Conservation (phyloP, 2,113 vertebrate genomes). For the Sinocyclocheilus grahami region DNA sequence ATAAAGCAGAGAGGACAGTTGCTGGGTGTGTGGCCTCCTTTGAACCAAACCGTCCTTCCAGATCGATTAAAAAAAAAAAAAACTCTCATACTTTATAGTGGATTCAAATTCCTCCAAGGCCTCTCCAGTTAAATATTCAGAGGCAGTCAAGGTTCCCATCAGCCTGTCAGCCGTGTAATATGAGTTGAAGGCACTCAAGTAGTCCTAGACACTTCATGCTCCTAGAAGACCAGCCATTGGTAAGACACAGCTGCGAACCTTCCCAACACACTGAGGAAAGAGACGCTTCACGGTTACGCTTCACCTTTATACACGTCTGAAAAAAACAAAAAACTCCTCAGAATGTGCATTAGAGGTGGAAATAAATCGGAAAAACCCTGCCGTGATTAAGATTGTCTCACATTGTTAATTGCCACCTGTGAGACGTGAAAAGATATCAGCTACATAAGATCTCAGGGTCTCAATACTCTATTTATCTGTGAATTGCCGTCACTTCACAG, state of each 20-base stretch:
- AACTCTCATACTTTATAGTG: conserved; percentile 6
- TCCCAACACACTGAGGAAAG: background rate
- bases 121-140: conserved; percentile 37
- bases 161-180: conserved; percentile 44
- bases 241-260: conserved; percentile 17
- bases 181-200: conserved; percentile 36
- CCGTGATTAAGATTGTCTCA: conserved; percentile 4
- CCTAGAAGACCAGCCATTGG: conserved; percentile 7
- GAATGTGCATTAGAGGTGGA: background rate
- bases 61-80: background rate
- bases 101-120: background rate
- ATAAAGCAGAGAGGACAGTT: background rate
- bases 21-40: background rate
- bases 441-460: conserved; percentile 28
- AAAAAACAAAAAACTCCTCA: background rate
- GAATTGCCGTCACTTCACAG: conserved; percentile 34
- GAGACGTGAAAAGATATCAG: conserved; percentile 30
- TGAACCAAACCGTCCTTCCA: background rate
- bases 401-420: conserved; percentile 37
- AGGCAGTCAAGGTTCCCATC: conserved; percentile 36
- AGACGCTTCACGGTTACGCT: conserved; percentile 14
- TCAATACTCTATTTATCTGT: conserved; percentile 41
- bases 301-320: background rate
- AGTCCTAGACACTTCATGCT: conserved; percentile 21
- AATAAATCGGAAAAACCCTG: background rate